A percentile compares a stretch with the other conserved stretches of the same genome.
phyloP scores from a whole-genome alignment of 2,113 vertebrate species.

The Thamnaconus septentrionalis region DNA sequence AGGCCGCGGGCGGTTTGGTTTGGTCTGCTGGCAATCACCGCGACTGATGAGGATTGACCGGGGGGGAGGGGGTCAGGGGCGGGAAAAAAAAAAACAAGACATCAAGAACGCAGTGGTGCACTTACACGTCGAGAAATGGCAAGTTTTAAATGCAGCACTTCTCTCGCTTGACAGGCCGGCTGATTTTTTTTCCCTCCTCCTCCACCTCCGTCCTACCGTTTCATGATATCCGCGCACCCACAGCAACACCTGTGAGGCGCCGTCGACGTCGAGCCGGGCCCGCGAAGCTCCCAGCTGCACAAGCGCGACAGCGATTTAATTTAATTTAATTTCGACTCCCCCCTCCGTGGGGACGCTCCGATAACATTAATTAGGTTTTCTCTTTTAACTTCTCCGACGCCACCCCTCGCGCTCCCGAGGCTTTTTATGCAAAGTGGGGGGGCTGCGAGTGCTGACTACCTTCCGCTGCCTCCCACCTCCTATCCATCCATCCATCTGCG shows the following conservation, averaged over 20 bases:
- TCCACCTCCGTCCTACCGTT: neutral
- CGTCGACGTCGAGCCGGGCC: constrained; percentile 20
- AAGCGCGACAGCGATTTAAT: constrained; percentile 43
- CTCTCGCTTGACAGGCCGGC: neutral
- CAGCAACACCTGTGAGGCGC: constrained; percentile 22
- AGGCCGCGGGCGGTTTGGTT: neutral
- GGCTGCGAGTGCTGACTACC: constrained; percentile 2
- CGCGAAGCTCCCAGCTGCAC: constrained; percentile 10
- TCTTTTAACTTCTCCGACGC: constrained; percentile 48
- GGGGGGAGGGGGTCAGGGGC: too few species aligned
- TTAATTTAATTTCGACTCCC: constrained; percentile 44
- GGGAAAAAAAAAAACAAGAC: neutral
- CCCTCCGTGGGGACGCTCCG: constrained; percentile 34
- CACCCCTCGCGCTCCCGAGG: constrained; percentile 25
- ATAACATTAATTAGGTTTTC: constrained; percentile 65
- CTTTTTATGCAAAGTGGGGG: constrained; percentile 13
- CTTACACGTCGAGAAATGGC: neutral
- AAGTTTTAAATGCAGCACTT: neutral
- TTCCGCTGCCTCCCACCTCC: neutral
- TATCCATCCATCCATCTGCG: neutral
- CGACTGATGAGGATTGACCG: constrained; percentile 10
- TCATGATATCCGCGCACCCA: neutral
- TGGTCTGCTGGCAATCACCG: neutral
- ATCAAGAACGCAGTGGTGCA: too few species aligned
- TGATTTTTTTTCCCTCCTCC: neutral